Base-by-base conservation (phyloP, 2,797 vertebrate species). In the Hemibagrus guttatus region DNA sequence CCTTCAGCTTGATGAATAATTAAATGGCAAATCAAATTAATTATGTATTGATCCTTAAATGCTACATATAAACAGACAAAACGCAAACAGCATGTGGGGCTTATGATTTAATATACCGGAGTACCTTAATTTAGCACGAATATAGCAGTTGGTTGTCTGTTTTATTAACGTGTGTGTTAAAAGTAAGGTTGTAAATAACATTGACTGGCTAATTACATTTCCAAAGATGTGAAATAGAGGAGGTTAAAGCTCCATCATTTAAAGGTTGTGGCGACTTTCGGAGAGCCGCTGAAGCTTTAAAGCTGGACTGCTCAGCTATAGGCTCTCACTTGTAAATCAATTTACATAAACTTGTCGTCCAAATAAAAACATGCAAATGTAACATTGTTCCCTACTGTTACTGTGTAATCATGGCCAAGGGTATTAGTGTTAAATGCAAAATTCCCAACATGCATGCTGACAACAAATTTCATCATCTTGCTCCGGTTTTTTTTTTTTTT, bases 401-500 rank as follows among this genome's bases (percentile, higher is more conserved):
- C 59, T 49, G 59, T 63, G 79, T 81, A 63, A 81, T 63, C 58
- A 46, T 26, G 76, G 56, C 6, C 76, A 39, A 28, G 59, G 6
- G 35, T 7, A 11, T 81, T 63, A 46, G 31, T 17, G 58, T 14
- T 46, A 28, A 81, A 81, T 63, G 78, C 58, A 63, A n/a, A 63
- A 16, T 81, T 63, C 35, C 39, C 6, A 7, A 26, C 6, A 26
- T 81, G 58, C 23, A n/a, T 42, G 31, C 56, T n/a, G 23, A 79
- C 76, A 63, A 81, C 58, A 35, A 13, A 78, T 78, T 42, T 81
- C 21, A 28, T 84, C 83, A 49, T 69, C 75, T 80, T 2, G 11
- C 2, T 54, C 21, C 2, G 21, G 19, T n/a, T 63, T 61, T 14
- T 42, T 72, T 80, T 54, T 16, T 31, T 28, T 49, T 28, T 28